Evolutionary conservation across 2,113 vertebrate genomes (phyloP).

Genomic region (Notechis scutatus): DNA sequence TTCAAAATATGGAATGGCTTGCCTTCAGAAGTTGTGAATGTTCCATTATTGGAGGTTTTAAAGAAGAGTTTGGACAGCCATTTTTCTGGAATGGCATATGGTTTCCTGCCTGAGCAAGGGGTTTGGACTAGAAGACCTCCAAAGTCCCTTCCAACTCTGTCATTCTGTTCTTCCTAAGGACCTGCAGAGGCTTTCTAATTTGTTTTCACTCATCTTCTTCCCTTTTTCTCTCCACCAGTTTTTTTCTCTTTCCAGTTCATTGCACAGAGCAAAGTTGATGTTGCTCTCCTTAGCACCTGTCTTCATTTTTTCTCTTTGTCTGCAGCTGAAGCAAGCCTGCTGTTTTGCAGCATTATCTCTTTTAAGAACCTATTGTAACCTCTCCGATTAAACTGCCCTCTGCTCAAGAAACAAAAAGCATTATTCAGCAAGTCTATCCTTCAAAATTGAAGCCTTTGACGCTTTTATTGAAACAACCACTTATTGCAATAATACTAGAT

Average conservation of each 20-base stretch:
- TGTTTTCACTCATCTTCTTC: not conserved
- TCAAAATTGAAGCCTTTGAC: not conserved
- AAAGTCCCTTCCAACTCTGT: too few relatives aligned
- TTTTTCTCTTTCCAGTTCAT: not conserved
- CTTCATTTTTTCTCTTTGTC: not conserved
- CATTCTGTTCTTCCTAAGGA: not conserved
- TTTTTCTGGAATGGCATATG: too few relatives aligned
- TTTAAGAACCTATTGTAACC: not conserved
- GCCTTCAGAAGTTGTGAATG: too few relatives aligned
- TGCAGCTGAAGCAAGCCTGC: not conserved
- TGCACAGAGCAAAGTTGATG: not conserved
- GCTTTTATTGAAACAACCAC: constrained; percentile 39
- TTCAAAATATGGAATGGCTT: constrained; percentile 28
- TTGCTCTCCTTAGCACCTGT: not conserved
- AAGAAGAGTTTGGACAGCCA: too few relatives aligned
- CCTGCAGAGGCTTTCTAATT: not conserved
- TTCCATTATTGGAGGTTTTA: too few relatives aligned
- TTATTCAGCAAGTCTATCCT: not conserved
- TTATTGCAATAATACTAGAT: constrained; percentile 54
- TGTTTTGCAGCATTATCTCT: not conserved
- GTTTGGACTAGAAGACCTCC: too few relatives aligned
- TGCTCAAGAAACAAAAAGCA: not conserved
- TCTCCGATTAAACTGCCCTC: not conserved
- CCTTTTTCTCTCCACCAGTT: not conserved
- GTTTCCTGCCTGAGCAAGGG: too few relatives aligned